Evolutionary conservation across 2,113 vertebrate species (phyloP).

Genomic region (Malurus elegans): DNA sequence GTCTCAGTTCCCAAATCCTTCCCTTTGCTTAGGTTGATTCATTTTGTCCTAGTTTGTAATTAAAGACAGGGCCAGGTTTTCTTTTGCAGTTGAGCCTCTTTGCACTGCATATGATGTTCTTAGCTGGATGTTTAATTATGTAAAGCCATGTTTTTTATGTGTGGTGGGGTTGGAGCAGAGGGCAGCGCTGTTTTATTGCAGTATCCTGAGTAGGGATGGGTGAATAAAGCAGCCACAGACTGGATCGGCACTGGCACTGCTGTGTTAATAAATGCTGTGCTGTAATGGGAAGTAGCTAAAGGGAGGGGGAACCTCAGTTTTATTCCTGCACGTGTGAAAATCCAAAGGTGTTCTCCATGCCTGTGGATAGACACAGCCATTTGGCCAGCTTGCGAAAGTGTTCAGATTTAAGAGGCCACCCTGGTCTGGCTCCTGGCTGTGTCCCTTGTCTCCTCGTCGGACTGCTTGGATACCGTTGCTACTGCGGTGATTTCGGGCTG

Average conservation of each 20-base stretch:
- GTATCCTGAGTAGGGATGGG: neutral
- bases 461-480: neutral
- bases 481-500: neutral
- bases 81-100: neutral
- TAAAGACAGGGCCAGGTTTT: neutral
- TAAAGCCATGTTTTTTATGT: neutral
- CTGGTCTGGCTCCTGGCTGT: neutral
- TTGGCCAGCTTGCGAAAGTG: neutral
- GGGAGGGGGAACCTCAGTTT: neutral
- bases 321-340: neutral
- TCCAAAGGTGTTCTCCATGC: neutral
- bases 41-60: neutral
- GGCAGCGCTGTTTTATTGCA: accelerated
- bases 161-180: neutral
- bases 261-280: neutral
- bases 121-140: neutral
- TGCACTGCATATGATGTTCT: neutral
- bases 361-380: accelerated
- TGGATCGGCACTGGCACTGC: accelerated
- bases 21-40: neutral
- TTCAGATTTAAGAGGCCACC: neutral
- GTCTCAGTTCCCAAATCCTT: neutral
- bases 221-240: neutral
- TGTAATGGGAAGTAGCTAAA: neutral
- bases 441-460: neutral